Percentiles rank a stretch among this genome's conserved stretches.
Evolutionary conservation across 2,888 invertebrate species (phyloP).

Genomic region (Athalia rosae): DNA sequence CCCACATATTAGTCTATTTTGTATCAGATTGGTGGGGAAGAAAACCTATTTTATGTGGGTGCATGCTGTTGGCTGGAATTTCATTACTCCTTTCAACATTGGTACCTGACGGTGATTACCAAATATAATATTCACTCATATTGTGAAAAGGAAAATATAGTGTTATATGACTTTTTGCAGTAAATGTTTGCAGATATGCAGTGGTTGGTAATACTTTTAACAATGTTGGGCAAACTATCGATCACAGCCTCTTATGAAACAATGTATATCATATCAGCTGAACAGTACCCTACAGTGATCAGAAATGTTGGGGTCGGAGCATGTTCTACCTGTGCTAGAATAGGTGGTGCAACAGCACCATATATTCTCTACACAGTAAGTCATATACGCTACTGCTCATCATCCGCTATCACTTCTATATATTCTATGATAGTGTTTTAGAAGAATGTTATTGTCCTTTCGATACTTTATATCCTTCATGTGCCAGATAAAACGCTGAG

Average conservation of each 20-base stretch:
- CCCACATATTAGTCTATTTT: slow-evolving; percentile 79
- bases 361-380: slow-evolving; percentile 77
- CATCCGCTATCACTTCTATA: background rate
- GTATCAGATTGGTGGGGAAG: slow-evolving; percentile 83
- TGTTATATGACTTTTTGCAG: background rate
- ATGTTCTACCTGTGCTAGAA: slow-evolving; percentile 78
- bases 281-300: slow-evolving; percentile 86
- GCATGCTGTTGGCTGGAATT: slow-evolving; percentile 80
- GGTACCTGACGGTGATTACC: slow-evolving; percentile 76
- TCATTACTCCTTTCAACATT: slow-evolving; percentile 77
- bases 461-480: background rate
- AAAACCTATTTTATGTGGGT: slow-evolving; percentile 81
- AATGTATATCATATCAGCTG: slow-evolving; percentile 83
- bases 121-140: background rate
- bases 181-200: slow-evolving; percentile 72
- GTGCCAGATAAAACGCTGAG: background rate
- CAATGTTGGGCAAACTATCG: slow-evolving; percentile 84
- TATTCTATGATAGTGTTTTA: background rate
- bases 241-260: slow-evolving; percentile 85
- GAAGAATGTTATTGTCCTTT: background rate
- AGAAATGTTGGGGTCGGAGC: slow-evolving; percentile 80
- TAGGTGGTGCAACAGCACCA: slow-evolving; percentile 80
- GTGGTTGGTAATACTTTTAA: slow-evolving; percentile 78
- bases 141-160: slow-evolving; percentile 66
- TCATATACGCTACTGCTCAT: slow-evolving; percentile 20